Base-by-base conservation (phyloP, 2,888 invertebrate species). In the Lapara coniferarum region DNA sequence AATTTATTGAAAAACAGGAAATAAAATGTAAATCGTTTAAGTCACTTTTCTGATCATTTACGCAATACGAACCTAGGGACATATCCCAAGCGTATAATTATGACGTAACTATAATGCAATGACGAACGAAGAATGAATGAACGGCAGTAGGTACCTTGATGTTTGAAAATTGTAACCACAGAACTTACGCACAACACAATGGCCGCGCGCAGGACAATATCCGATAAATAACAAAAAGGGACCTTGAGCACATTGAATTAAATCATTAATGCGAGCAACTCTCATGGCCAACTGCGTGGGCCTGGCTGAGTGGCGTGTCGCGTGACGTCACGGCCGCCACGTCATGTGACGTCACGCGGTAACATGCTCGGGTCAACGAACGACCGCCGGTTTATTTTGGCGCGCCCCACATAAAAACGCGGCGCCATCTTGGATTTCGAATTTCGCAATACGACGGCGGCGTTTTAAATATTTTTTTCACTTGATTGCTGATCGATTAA, bases 381-480 rank as follows among this genome's bases (percentile, higher is more conserved):
- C 92, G 92, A 88, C 91, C 92, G 90, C 86, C 85, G 86, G 84
- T 87, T 87, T 88, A 89, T 90, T 92, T 92, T 90, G 89, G 90
- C 89, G 89, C 87, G 86, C 86, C 83, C 81, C 81, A 78, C 72
- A 79, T 79, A 84, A 85, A 86, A 87, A 85, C 80, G 73, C 75
- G 76, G 72, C 83, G 85, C 89, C 89, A 89, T 89, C 83, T 89
- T 89, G 82, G 78, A 76, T 79, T 81, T 81, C 75, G 75, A 75
- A 81, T 79, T 82, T 78, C 71, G 79, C 81, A 78, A 80, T 77
- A 71, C 73, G 69, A 70, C 73, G 73, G 74, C 78, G 76, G 74
- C 69, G 69, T 76, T 73, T 73, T 55, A 74, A 68, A 71, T 59
- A 69, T 70, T 57, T 68, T 69, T 73, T 55, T 72, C 69, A 70